phyloP scores from a whole-genome alignment of 2,113 vertebrate genomes.

The Campylorhamphus procurvoides region DNA sequence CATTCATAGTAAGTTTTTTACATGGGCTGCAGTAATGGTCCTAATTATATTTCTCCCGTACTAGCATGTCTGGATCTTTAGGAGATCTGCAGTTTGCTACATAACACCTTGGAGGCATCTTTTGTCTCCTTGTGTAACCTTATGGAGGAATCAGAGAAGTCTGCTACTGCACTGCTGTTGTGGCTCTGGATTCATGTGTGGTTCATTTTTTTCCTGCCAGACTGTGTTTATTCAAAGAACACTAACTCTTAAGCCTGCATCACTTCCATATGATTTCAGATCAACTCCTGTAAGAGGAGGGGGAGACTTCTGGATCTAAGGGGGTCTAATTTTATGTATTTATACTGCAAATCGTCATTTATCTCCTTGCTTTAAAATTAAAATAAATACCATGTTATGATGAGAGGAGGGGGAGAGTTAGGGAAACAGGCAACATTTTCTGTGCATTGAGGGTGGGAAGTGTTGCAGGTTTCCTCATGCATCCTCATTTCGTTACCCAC shows the following conservation, averaged over 20 bases:
- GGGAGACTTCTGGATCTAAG: neutral
- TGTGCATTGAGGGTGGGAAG: neutral
- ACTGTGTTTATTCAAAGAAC: neutral
- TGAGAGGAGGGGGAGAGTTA: neutral
- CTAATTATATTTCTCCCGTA: slow-evolving; percentile 1
- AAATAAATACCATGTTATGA: neutral
- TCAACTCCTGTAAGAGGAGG: neutral
- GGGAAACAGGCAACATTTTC: neutral
- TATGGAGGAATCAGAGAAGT: neutral
- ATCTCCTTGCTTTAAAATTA: neutral
- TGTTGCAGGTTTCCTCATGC: neutral
- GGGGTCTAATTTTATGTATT: neutral
- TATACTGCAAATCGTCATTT: neutral
- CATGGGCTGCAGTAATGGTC: neutral
- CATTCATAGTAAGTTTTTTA: neutral
- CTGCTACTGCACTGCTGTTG: neutral
- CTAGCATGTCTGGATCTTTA: neutral
- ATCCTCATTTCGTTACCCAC: neutral
- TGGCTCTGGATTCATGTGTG: neutral
- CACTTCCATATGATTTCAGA: neutral
- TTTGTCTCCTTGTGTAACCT: neutral
- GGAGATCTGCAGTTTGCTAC: neutral
- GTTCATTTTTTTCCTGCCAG: neutral
- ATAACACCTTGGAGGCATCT: neutral
- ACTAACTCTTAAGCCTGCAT: neutral